phyloP scores from a whole-genome alignment of 2,888 invertebrate species.

The Rhamphomyia laevipes region DNA sequence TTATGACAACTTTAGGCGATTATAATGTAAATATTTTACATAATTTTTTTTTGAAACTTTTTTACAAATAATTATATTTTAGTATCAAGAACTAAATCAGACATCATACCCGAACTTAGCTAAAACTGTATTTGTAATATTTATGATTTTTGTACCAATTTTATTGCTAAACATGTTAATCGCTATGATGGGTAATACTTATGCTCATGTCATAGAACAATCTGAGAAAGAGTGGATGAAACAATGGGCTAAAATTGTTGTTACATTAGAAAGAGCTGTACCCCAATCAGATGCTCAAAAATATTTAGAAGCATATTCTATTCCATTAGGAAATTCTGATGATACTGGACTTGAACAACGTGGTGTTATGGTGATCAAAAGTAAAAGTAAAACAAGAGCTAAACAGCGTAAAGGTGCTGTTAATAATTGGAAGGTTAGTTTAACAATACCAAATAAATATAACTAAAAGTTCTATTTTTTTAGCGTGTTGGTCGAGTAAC shows the following conservation, averaged over 20 bases:
- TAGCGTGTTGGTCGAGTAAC: slow-evolving; percentile 78
- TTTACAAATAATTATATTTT: slow-evolving; percentile 22
- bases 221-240: slow-evolving; percentile 99
- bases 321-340: slow-evolving; percentile 74
- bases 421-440: slow-evolving; percentile 86
- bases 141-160: slow-evolving; percentile 97
- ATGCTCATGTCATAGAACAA: slow-evolving; percentile 93
- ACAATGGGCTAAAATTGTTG: slow-evolving; percentile 99
- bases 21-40: slow-evolving; percentile 70
- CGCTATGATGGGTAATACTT: slow-evolving; percentile 99
- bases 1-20: slow-evolving; percentile 95
- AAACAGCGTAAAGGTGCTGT: slow-evolving; percentile 93
- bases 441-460: not conserved
- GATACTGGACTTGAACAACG: slow-evolving; percentile 76
- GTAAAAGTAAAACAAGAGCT: slow-evolving; percentile 90
- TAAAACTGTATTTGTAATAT: slow-evolving; percentile 92
- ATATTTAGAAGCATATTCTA: slow-evolving; percentile 90
- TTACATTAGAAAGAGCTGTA: slow-evolving; percentile 88
- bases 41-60: not conserved
- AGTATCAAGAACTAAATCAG: slow-evolving; percentile 87
- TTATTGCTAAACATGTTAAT: slow-evolving; percentile 92
- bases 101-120: slow-evolving; percentile 87
- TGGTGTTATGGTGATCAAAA: slow-evolving; percentile 97
- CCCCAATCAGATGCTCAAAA: slow-evolving; percentile 80
- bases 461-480: not conserved